Evolutionary conservation across 2,113 vertebrate genomes (phyloP), one percentile per base, ranked within the genome.

Genomic region (Okapia johnstoni): DNA sequence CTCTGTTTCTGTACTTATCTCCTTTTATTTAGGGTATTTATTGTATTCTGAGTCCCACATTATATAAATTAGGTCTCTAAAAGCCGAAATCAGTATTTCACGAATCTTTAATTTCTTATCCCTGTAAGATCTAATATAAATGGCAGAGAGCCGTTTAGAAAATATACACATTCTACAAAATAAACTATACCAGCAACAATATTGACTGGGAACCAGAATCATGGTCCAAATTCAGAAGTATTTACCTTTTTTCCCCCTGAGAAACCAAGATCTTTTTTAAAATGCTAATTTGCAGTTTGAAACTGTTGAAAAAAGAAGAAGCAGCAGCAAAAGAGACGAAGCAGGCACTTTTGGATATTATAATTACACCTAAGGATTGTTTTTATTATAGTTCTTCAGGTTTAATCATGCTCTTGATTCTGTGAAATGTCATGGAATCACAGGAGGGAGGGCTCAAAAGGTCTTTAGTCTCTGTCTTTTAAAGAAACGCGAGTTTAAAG

Each of bases 201-300:
- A 70, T 3, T 70, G 16, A 52, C 46, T 55, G 80, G 57, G 79
- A 95, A 66, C 16, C 40, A 93, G 79, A 93, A 50, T 30, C 19
- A 2, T 43, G 40, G 85, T 76, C 54, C 88, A 14, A 94, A 79
- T 73, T 36, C 40, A 87, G 28, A 90, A 86, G 40, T 55, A 84
- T 85, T 87, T 93, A 19, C 43, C 66, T 23, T 30, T n/a, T 30
- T 26, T 8, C 30, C 33, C 40, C 48, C 48, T 50, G 11, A 90
- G 88, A 93, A 40, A 9, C n/a, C n/a, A 94, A 19, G 28, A 91
- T 61, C 90, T 97, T 95, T 86, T 96, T 15, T 3, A 96, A 97
- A 98, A 94, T 95, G 76, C 43, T 97, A 81, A 97, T 97, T 97
- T 96, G 90, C 94, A 96, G 88, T 84, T 96, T 97, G 93, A 48